Percentiles rank a stretch among this genome's conserved stretches.
Conservation (phyloP, 2,888 invertebrate genomes). For the Therioaphis trifolii region DNA sequence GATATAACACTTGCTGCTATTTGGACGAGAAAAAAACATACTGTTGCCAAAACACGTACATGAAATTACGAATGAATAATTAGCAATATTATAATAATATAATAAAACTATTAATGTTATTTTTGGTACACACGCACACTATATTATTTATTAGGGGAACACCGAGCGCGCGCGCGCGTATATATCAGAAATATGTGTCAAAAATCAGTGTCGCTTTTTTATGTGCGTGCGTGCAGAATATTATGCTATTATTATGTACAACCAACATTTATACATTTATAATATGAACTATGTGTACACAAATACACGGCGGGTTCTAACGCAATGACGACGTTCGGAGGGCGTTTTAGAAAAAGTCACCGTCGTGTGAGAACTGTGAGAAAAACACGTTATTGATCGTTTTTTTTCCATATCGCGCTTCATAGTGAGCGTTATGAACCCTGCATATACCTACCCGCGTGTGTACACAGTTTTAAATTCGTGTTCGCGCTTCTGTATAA, state of each 20-base stretch:
- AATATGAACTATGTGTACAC: neutral
- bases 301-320: neutral
- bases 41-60: no score
- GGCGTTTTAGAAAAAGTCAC: neutral
- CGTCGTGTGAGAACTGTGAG: slow-evolving; percentile 32
- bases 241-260: no score
- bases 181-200: neutral
- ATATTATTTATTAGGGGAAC: neutral
- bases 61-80: no score
- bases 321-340: neutral
- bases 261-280: neutral
- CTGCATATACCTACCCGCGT: neutral
- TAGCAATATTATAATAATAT: no score
- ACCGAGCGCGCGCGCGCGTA: neutral
- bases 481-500: slow-evolving; percentile 42
- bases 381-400: slow-evolving; percentile 58
- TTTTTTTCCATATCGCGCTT: neutral
- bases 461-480: slow-evolving; percentile 25
- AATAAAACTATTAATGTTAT: no score
- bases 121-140: no score
- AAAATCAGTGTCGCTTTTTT: no score
- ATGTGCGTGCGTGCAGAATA: no score
- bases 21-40: no score
- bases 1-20: no score
- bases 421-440: neutral